Percentiles rank a stretch among this genome's conserved stretches.
Conservation (phyloP, 2,888 invertebrate species). For the Pseudeuparius sepicola region DNA sequence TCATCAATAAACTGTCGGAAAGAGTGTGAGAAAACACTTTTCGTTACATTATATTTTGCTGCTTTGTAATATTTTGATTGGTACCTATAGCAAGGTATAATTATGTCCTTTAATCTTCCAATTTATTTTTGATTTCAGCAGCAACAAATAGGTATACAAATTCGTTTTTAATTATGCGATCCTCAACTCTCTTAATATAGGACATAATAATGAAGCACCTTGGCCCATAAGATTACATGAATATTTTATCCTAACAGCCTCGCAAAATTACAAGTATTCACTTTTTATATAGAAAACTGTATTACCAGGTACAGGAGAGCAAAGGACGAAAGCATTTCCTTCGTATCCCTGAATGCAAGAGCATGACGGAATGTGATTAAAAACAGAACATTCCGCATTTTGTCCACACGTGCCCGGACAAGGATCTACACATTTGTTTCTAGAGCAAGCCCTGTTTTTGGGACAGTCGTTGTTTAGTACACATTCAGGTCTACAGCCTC, state of each 20-base stretch:
- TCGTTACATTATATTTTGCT: too few relatives aligned
- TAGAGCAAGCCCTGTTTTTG: conserved; percentile 56
- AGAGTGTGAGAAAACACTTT: too few relatives aligned
- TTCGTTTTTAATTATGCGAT: too few relatives aligned
- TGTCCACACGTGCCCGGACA: conserved; percentile 64
- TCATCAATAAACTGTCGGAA: too few relatives aligned
- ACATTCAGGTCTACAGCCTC: conserved; percentile 61
- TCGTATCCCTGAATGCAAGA: conserved; percentile 46
- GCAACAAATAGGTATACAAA: too few relatives aligned
- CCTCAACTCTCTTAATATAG: too few relatives aligned
- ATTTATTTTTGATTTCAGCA: too few relatives aligned
- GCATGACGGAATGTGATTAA: conserved; percentile 65
- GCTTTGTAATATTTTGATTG: too few relatives aligned
- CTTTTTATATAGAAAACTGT: conserved; percentile 1
- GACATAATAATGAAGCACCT: too few relatives aligned
- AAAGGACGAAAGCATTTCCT: conserved; percentile 62
- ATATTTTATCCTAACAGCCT: neutral
- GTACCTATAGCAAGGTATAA: too few relatives aligned
- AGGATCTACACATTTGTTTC: conserved; percentile 61
- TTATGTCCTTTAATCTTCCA: too few relatives aligned
- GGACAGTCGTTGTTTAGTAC: conserved; percentile 58
- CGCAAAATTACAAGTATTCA: neutral
- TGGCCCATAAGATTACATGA: too few relatives aligned
- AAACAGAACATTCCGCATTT: conserved; percentile 59
- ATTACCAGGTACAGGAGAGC: conserved; percentile 43